Base-by-base conservation (phyloP, 2,888 invertebrate species). In the Phoenoteleia sp. region DNA sequence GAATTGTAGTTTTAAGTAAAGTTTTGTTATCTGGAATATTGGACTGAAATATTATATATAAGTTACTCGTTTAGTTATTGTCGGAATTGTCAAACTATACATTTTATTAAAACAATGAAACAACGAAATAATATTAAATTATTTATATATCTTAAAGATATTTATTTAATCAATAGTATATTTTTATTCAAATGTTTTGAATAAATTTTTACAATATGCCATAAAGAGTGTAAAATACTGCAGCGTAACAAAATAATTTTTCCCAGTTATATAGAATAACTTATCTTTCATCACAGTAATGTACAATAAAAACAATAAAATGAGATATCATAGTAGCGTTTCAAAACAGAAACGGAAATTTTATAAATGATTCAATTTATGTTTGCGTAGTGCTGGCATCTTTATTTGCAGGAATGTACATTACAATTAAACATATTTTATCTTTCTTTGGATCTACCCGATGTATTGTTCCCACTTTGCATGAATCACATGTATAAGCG, bases 371-470 rank as follows among this genome's bases (percentile, higher is more conserved):
- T 45, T 74, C 62, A 62, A 36, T 42, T 49, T 25, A 11, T 36
- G 33, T 29, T 39, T 17, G 52, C 23, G 49, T 45, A 52, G 25
- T 60, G 23, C 47, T 36, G 39, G 19, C 17, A 25, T 62, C 62
- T 74, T 74, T 21, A 62, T 74, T 74, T 62, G 39, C 62, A 25
- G 45, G 45, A 62, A 52, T 19, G 25, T 52, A 62, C 49, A 74
- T 52, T 62, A 47, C 74, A 74, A 74, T 74, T 62, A 74, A 74
- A 74, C 62, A 74, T 62, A 74, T 49, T 74, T 62, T 74, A 74
- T 74, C 74, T 52, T 19, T n/a, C 39, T 62, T 62, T 33, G 52
- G n/a, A 74, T 74, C 74, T 47, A 17, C 27, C 15, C 49, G 7
- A 62, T 23, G 60, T 60, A 72, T 72, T 72, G 72, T 71, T 72